Percentiles rank a stretch among this genome's conserved stretches.
phyloP scores from a whole-genome alignment of 2,113 vertebrate species.

The Machaerirhynchus nigripectus region DNA sequence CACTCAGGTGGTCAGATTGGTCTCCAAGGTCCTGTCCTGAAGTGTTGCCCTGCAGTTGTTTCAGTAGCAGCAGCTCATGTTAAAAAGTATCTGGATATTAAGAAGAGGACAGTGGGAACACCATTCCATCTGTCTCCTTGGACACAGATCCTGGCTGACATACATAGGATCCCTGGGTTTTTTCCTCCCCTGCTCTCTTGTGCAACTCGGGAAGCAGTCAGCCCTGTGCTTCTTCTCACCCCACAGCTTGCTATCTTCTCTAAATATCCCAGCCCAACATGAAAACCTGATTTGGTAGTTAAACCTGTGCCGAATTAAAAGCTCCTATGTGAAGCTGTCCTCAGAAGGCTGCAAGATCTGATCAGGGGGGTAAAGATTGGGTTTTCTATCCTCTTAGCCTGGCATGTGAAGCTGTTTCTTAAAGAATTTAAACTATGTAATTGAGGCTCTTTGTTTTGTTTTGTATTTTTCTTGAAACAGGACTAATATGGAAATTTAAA shows the following conservation, averaged over 20 bases:
- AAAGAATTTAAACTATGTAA: constrained; percentile 80
- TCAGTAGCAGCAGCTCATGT: neutral
- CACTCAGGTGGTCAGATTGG: neutral
- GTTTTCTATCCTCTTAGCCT: constrained; percentile 72
- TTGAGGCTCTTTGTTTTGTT: constrained; percentile 63
- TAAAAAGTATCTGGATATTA: neutral
- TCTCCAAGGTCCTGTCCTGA: neutral
- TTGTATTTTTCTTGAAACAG: constrained; percentile 67
- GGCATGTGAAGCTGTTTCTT: constrained; percentile 74
- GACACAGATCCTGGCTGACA: neutral
- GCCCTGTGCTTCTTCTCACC: neutral
- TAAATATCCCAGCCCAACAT: neutral
- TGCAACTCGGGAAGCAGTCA: neutral
- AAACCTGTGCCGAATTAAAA: neutral
- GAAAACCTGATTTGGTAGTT: neutral
- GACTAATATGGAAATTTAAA: constrained; percentile 83
- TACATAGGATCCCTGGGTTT: neutral
- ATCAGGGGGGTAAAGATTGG: constrained; percentile 57
- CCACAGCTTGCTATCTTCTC: neutral
- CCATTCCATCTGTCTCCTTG: neutral
- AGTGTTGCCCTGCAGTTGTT: neutral
- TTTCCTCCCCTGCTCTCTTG: neutral
- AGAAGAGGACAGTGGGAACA: neutral
- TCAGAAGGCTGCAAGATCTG: constrained; percentile 64
- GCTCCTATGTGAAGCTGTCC: constrained; percentile 3